Evolutionary conservation across 53 echinoderm and acorn worm species (phyloP).

Genomic region (Holothuria scabra): DNA sequence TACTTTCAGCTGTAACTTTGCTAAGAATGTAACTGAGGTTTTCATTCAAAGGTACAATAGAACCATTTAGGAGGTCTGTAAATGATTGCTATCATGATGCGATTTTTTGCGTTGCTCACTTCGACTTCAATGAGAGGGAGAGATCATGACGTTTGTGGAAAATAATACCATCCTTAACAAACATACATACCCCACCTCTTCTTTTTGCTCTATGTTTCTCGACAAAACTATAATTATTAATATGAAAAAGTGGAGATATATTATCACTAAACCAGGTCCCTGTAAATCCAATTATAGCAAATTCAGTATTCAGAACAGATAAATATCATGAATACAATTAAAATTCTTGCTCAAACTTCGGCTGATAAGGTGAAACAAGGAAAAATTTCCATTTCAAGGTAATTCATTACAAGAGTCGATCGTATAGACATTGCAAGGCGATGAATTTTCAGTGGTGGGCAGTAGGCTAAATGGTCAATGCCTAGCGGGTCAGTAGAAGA

Average conservation of each 20-base stretch:
- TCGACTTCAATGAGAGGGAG: too few relatives aligned
- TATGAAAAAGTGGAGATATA: not conserved
- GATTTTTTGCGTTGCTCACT: not conserved
- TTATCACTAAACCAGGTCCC: not conserved
- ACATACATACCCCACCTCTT: too few relatives aligned
- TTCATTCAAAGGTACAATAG: too few relatives aligned
- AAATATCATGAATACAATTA: not conserved
- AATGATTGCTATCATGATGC: too few relatives aligned
- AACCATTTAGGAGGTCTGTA: too few relatives aligned
- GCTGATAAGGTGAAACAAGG: conserved; percentile 2
- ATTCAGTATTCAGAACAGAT: not conserved
- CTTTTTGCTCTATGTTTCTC: too few relatives aligned
- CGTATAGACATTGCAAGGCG: not conserved
- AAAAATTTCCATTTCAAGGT: conserved; percentile 6
- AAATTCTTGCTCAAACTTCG: conserved; percentile 12
- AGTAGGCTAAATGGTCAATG: not conserved
- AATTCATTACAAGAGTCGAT: not conserved
- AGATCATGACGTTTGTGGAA: too few relatives aligned
- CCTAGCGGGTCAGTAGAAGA: conserved; percentile 1
- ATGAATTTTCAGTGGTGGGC: not conserved
- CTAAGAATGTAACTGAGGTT: too few relatives aligned
- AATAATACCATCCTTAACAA: too few relatives aligned
- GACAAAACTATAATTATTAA: too few relatives aligned
- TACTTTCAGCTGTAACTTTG: too few relatives aligned
- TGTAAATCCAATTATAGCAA: not conserved